A percentile compares a stretch with the other conserved stretches of the same genome.
These are phyloP conservation scores for Trissoscelio sp. DNA, from an alignment of 2,888 invertebrate species.

Conservation along the genomic window DNA sequence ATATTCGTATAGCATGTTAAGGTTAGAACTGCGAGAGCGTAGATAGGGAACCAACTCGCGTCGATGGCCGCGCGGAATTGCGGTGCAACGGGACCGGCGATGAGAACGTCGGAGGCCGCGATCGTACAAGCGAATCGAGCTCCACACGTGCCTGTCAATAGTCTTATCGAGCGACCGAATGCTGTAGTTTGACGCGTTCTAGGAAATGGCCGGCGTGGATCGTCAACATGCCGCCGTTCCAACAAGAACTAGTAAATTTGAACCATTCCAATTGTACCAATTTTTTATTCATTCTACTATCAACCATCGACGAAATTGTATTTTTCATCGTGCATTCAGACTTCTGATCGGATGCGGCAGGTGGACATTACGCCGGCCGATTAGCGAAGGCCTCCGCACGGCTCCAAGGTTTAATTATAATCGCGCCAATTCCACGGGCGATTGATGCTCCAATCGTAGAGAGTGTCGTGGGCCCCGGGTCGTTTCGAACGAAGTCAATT, in stretches of 20 bases:
- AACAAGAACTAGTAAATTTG: not conserved
- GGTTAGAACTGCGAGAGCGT: constrained; percentile 67
- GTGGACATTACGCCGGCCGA: not conserved
- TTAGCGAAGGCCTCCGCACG: constrained; percentile 11
- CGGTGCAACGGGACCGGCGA: not conserved
- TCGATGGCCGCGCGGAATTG: constrained; percentile 25
- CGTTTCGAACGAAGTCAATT: constrained; percentile 38
- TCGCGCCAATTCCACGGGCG: constrained; percentile 1
- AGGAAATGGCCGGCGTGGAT: not conserved
- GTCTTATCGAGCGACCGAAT: constrained; percentile 55
- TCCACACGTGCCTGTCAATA: constrained; percentile 70
- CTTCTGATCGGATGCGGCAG: not conserved
- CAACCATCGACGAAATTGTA: not conserved
- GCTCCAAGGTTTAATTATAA: not conserved
- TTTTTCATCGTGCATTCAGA: constrained; percentile 2
- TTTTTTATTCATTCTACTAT: not conserved
- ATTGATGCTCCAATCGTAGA: not conserved
- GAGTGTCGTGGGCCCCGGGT: constrained; percentile 1
- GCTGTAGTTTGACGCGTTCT: constrained; percentile 38
- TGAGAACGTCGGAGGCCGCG: constrained; percentile 1
- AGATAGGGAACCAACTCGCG: constrained; percentile 56
- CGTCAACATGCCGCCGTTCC: not conserved
- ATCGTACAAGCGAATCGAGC: constrained; percentile 39
- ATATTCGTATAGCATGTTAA: constrained; percentile 67
- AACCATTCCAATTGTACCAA: not conserved